Evolutionary conservation across 64 coral and sea anemone species (phyloP).

Genomic region (Stichodactyla helianthus): DNA sequence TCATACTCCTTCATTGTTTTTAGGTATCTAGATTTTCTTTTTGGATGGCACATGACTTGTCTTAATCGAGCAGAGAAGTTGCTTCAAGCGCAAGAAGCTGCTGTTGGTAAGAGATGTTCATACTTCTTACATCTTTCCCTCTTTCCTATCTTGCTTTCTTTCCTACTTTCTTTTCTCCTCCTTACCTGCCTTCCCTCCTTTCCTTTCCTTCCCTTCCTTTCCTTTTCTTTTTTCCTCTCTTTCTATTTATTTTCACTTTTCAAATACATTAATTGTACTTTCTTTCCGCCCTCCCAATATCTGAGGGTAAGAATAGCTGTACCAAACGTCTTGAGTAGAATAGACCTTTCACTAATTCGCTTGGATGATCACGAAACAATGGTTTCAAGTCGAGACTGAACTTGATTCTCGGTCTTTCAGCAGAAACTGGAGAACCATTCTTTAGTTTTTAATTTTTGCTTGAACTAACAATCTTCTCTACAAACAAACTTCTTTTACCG

Average conservation of each 20-base stretch:
- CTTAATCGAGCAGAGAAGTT: constrained; percentile 88
- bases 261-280: not conserved
- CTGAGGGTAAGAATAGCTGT: constrained; percentile 62
- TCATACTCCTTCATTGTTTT: not conserved
- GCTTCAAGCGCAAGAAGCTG: constrained; percentile 80
- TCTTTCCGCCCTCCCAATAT: not conserved
- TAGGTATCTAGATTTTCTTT: constrained; percentile 97
- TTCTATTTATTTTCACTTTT: not conserved
- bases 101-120: constrained; percentile 44
- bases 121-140: not conserved
- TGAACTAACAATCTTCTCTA: no score
- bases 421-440: no score
- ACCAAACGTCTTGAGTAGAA: no score
- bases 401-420: no score
- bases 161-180: not conserved
- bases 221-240: not conserved
- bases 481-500: no score
- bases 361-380: no score
- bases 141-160: not conserved
- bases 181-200: not conserved
- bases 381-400: no score
- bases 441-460: not conserved
- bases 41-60: constrained; percentile 97
- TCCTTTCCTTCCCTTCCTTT: not conserved
- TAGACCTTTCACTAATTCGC: no score